Base-by-base conservation (phyloP, 2,888 invertebrate genomes). In the Hirtodrosophila trivittata region DNA sequence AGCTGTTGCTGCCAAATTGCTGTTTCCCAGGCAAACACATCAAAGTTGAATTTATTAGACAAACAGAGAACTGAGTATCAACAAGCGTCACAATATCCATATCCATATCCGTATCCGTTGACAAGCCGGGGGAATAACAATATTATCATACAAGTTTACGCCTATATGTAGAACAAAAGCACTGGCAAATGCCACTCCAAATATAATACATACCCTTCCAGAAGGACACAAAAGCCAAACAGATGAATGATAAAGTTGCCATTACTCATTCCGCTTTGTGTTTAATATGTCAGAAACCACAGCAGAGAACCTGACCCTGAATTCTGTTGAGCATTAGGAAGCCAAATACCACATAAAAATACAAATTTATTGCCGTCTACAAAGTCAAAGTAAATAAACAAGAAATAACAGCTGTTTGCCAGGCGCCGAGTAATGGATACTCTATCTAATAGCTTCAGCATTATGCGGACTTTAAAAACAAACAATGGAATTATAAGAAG, bases 21-120 rank as follows among this genome's bases (percentile, higher is more conserved):
- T 26, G 25, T 32, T 43, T 38, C 9, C 21, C 18, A 30, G 13
- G 57, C 47, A 82, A 77, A 80, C 65, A 72, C 76, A 85, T 82
- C 51, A 69, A 72, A 72, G 66, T 52, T 28, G 54, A 72, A 68
- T 69, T 83, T 81, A 80, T 66, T 68, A 74, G 64, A 58, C 67
- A 28, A 28, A 28, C 28, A 28, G 28, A 3, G 18, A 21, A n/a
- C n/a, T n/a, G 18, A 8, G n/a, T 28, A n/a, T 28, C 5, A 28
- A 28, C 28, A 60, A 65, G 67, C 72, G 32, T 8, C 14, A 13
- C 21, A 18, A 47, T 28, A 45, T 25, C n/a, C 12, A 59, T 77
- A 64, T 63, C 56, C 56, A 50, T 62, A 64, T n/a, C n/a, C 58
- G 54, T 64, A 62, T 74, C 52, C 52, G 51, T 52, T 77, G 66